These are phyloP conservation scores for Sarcophaga bullata DNA, from an alignment of 1,140 invertebrate genomes.

Conservation along the genomic window DNA sequence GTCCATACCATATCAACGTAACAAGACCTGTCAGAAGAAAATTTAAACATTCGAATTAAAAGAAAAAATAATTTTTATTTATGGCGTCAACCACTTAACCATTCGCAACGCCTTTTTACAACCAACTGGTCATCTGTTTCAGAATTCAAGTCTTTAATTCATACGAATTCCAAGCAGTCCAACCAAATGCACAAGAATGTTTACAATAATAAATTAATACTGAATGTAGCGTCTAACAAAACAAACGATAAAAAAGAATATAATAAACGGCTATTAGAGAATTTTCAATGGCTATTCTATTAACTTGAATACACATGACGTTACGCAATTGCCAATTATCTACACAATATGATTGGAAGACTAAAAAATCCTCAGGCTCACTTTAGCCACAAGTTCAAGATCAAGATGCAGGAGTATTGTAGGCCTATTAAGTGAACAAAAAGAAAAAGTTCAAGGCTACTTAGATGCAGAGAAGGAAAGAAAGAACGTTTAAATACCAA, in stretches of 20 bases:
- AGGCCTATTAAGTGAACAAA: no score
- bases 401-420: constrained; percentile 17
- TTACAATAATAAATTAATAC: constrained; percentile 15
- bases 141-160: not conserved
- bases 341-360: not conserved
- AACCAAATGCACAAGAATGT: not conserved
- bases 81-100: constrained; percentile 15
- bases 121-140: constrained; percentile 13
- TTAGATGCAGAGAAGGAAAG: not conserved
- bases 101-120: constrained; percentile 8
- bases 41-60: constrained; percentile 7
- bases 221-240: not conserved
- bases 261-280: not conserved
- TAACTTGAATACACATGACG: not conserved
- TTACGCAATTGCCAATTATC: not conserved
- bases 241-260: not conserved
- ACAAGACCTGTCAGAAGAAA: not conserved
- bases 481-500: no score
- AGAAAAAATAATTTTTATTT: not conserved
- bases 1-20: not conserved
- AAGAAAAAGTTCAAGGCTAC: not conserved
- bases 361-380: constrained; percentile 11
- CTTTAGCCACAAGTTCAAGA: constrained; percentile 6
- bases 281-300: constrained; percentile 21
- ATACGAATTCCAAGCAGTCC: not conserved